Conservation (phyloP, 2,888 invertebrate species). For the Pseudanteris insignis region DNA sequence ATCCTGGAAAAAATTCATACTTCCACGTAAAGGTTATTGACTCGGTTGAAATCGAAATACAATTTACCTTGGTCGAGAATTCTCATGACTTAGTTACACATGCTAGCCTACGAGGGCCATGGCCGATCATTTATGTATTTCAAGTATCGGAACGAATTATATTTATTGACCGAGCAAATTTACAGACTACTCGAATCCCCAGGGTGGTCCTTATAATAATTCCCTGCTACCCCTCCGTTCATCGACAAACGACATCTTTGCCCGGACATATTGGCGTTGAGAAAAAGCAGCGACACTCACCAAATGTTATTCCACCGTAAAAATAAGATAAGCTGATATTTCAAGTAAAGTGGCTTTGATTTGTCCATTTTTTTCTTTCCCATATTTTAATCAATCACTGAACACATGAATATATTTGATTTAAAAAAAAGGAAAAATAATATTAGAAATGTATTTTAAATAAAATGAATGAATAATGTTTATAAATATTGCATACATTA, state of each 20-base stretch:
- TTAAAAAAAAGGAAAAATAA: no score
- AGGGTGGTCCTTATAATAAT: constrained; percentile 58
- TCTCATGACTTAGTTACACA: constrained; percentile 55
- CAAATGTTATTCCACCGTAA: constrained; percentile 17
- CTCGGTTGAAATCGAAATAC: constrained; percentile 23
- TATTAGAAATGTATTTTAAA: no score
- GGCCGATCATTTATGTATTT: constrained; percentile 52
- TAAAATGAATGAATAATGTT: no score
- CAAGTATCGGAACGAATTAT: constrained; percentile 67
- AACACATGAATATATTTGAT: no score
- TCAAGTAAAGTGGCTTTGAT: no score
- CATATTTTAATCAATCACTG: no score
- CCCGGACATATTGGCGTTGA: constrained; percentile 30
- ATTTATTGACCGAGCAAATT: constrained; percentile 65
- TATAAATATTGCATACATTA: no score
- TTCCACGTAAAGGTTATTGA: constrained; percentile 10
- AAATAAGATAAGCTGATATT: no score
- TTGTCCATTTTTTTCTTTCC: no score
- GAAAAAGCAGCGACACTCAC: constrained; percentile 26
- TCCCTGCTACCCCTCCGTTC: constrained; percentile 25
- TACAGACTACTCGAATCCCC: constrained; percentile 61
- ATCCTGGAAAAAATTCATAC: no score
- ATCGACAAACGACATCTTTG: constrained; percentile 38
- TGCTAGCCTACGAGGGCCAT: constrained; percentile 44
- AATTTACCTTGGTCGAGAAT: constrained; percentile 38